A percentile compares a stretch with the other conserved stretches of the same genome.
These are phyloP conservation scores for Drymodes brunneopygia DNA, from an alignment of 2,113 vertebrate genomes.

Conservation along the genomic window DNA sequence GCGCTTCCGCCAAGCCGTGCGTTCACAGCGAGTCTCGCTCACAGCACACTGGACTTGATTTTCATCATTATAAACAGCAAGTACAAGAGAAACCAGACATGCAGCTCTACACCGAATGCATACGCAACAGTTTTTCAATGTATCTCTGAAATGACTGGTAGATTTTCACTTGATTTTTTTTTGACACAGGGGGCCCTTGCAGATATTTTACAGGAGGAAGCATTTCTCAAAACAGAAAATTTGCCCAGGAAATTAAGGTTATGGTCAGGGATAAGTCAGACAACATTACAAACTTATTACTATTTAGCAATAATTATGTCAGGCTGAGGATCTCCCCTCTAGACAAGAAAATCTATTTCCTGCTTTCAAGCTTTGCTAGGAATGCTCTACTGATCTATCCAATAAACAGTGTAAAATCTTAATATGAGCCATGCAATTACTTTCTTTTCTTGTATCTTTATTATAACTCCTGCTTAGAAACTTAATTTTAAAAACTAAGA, in stretches of 20 bases:
- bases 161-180: background rate
- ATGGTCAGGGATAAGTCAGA: background rate
- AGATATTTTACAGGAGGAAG: background rate
- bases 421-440: background rate
- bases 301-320: background rate
- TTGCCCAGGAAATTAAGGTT: background rate
- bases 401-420: background rate
- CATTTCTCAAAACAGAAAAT: background rate
- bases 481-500: background rate
- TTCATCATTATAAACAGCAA: background rate
- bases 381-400: background rate
- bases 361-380: background rate
- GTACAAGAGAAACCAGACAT: background rate
- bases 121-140: background rate
- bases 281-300: background rate
- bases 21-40: background rate
- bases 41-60: background rate
- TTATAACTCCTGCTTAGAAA: background rate
- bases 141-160: background rate
- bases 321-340: background rate
- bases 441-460: background rate
- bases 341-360: background rate
- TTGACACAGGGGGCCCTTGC: fast-evolving
- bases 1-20: background rate
- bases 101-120: background rate